Base-by-base conservation (phyloP, 2,888 invertebrate species). In the Phengaris arion region DNA sequence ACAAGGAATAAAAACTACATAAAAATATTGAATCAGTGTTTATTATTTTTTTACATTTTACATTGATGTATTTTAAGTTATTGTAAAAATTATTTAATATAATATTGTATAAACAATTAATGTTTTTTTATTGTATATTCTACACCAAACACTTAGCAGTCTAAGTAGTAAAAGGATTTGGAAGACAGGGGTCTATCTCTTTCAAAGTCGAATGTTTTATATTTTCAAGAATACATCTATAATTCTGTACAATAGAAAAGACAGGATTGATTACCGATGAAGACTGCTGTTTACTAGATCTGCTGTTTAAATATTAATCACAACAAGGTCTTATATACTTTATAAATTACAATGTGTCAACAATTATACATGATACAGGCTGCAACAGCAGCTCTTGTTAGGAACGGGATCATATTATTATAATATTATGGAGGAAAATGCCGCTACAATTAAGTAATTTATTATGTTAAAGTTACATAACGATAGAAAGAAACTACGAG, bases 31-130 rank as follows among this genome's bases (percentile, higher is more conserved):
- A 88, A 86, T 86, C 87, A 87, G 83, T 90, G 85, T 92, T 92
- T 92, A 92, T 91, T 91, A 86, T 88, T 87, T 84, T 87, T 55
- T 88, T 87, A 90, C 86, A 89, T 82, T 88, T 86, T 85, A 83
- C 85, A 87, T 85, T 84, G 85, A 86, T 84, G 85, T 85, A 85
- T 87, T 86, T 64, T 88, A 90, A 90, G 87, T 88, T 92, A 89
- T 87, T 89, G 88, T 91, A 91, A 90, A 92, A 91, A 88, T 85
- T 86, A 87, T 87, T 89, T 84, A 89, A 87, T 89, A 91, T 85
- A 89, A 85, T 85, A 86, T 89, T 89, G 87, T 91, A 89, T 87
- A 89, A 88, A 90, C 80, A 84, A 80, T 86, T 35, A 35, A 35
- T 82, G 86, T 85, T 83, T 86, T 86, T 88, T 73, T 82, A 83